These are phyloP conservation scores for Neomicropteryx cornuta DNA, from an alignment of 1,140 invertebrate genomes.

Conservation along the genomic window DNA sequence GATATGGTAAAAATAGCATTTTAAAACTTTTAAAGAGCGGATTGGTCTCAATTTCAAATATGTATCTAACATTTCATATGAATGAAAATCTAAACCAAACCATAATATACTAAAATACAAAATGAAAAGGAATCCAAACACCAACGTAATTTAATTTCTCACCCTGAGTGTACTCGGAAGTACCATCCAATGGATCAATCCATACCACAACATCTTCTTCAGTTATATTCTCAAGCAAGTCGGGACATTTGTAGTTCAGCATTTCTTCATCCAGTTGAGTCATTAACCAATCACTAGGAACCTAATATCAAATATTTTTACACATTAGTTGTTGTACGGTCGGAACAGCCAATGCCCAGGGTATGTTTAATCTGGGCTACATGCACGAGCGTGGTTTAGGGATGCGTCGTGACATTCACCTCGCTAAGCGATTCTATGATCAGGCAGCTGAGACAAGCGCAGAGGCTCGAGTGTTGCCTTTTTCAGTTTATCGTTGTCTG, in stretches of 20 bases:
- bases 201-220: constrained; percentile 79
- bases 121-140: too few species aligned
- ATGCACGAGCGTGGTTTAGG: constrained; percentile 98
- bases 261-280: constrained; percentile 59
- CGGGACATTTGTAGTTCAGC: constrained; percentile 57
- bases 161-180: constrained; percentile 82
- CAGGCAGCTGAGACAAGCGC: constrained; percentile 87
- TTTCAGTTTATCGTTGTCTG: too few species aligned
- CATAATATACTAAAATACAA: too few species aligned
- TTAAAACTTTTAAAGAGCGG: too few species aligned
- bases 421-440: constrained; percentile 91
- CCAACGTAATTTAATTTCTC: not conserved
- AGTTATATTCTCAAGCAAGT: constrained; percentile 48
- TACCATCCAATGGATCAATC: constrained; percentile 98
- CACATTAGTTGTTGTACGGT: too few species aligned
- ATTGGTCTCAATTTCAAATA: too few species aligned
- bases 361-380: constrained; percentile 98
- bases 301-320: constrained; percentile 29
- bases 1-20: too few species aligned
- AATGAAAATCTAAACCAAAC: too few species aligned
- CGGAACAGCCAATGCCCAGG: constrained; percentile 94
- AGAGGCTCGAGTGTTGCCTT: constrained; percentile 89
- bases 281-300: constrained; percentile 62
- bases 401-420: constrained; percentile 65
- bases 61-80: too few species aligned